Evolutionary conservation across 1,140 invertebrate genomes (phyloP).

Genomic region (Artemia franciscana): DNA sequence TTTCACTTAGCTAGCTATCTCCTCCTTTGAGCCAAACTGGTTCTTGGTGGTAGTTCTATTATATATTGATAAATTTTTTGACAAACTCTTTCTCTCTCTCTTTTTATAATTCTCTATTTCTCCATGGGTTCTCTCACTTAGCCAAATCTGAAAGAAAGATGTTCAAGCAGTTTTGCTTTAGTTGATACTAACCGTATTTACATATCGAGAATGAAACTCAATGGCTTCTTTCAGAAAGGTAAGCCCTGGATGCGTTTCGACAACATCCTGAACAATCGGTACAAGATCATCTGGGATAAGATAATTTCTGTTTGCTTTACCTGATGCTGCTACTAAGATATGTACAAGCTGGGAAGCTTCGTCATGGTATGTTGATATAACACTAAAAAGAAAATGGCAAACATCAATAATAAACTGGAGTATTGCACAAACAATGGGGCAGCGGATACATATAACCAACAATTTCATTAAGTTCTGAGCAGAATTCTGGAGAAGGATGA

Average conservation of each 20-base stretch:
- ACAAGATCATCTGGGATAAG: conserved; percentile 52
- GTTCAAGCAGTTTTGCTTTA: background rate
- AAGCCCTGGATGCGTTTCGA: conserved; percentile 95
- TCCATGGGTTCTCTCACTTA: no score
- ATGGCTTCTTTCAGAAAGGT: conserved; percentile 88
- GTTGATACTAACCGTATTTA: conserved; percentile 57
- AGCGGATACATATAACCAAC: no score
- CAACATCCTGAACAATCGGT: conserved; percentile 82
- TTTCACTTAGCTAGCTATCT: no score
- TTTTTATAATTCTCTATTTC: no score
- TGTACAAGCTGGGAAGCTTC: conserved; percentile 68
- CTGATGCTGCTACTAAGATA: conserved; percentile 29
- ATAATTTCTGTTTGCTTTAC: conserved; percentile 19
- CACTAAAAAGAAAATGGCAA: conserved; percentile 30
- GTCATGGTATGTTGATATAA: conserved; percentile 58
- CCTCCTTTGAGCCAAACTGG: no score
- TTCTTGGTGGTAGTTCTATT: no score
- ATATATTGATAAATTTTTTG: conserved; percentile 5
- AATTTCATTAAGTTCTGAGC: no score
- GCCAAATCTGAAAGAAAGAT: conserved; percentile 3
- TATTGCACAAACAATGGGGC: no score
- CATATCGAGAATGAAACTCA: conserved; percentile 95
- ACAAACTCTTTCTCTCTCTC: no score
- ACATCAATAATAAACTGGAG: no score
- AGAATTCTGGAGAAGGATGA: no score